phyloP scores from a whole-genome alignment of 2,888 invertebrate species.

The Dascillus cervinus region DNA sequence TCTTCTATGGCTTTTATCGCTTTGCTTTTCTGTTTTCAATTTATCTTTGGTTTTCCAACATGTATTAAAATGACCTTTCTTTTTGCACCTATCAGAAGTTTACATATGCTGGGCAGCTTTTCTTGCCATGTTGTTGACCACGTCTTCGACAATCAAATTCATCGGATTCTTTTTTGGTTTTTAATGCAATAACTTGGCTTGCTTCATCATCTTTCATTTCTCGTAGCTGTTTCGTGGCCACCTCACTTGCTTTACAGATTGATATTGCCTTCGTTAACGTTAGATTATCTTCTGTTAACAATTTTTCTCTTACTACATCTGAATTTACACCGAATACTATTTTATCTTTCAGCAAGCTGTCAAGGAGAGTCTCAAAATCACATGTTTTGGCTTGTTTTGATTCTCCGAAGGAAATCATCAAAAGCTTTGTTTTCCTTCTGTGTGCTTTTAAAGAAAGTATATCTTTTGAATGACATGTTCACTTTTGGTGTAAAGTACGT shows the following conservation, averaged over 20 bases:
- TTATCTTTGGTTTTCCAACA: slow-evolving; percentile 2
- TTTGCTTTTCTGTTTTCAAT: not conserved
- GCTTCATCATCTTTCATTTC: slow-evolving; percentile 1
- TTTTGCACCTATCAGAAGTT: slow-evolving; percentile 3
- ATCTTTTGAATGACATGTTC: slow-evolving; percentile 14
- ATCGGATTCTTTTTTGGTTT: too few relatives aligned
- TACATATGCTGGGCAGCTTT: slow-evolving; percentile 4
- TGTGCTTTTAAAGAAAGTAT: slow-evolving; percentile 13
- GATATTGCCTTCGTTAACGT: slow-evolving; percentile 1
- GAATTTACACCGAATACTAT: slow-evolving; percentile 10
- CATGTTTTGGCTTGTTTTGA: slow-evolving; percentile 9
- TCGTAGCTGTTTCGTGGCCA: slow-evolving; percentile 1
- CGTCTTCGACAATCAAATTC: slow-evolving; percentile 5
- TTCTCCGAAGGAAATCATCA: slow-evolving; percentile 10
- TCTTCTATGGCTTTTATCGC: not conserved
- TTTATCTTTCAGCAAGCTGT: slow-evolving; percentile 9
- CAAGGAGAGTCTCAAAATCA: slow-evolving; percentile 11
- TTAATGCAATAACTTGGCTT: not conserved
- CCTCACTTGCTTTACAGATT: slow-evolving; percentile 3
- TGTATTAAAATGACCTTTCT: slow-evolving; percentile 1
- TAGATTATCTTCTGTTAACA: slow-evolving; percentile 4
- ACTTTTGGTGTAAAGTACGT: slow-evolving; percentile 13
- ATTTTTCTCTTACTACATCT: slow-evolving; percentile 2
- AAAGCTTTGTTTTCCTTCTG: slow-evolving; percentile 12
- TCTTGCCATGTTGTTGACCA: slow-evolving; percentile 4